A percentile compares a stretch with the other conserved stretches of the same genome.
phyloP scores from a whole-genome alignment of 2,797 vertebrate species.

The Tinamus major region DNA sequence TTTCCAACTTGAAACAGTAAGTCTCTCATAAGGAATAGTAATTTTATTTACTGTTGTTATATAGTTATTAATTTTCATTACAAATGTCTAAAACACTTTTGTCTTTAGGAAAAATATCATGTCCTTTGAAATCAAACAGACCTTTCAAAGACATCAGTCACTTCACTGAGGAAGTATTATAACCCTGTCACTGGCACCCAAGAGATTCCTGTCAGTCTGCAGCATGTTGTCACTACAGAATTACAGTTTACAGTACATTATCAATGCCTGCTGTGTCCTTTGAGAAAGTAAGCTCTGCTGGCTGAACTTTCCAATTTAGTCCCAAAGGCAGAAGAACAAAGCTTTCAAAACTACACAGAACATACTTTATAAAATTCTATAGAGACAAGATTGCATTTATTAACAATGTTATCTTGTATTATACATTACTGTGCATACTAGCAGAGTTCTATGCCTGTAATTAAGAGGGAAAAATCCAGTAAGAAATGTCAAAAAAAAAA shows the following conservation, averaged over 20 bases:
- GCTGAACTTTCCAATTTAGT: constrained; percentile 70
- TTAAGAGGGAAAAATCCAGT: not conserved
- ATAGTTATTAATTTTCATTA: constrained; percentile 24
- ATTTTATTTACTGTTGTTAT: constrained; percentile 37
- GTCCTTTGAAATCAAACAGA: constrained; percentile 75
- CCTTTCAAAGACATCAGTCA: constrained; percentile 65
- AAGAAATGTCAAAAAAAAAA: not conserved
- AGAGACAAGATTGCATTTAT: constrained; percentile 36
- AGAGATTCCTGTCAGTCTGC: constrained; percentile 69
- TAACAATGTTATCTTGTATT: constrained; percentile 4
- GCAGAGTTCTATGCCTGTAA: constrained; percentile 1
- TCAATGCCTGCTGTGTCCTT: constrained; percentile 50
- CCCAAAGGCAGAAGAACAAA: constrained; percentile 67
- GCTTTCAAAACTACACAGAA: constrained; percentile 12
- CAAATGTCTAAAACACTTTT: constrained; percentile 52
- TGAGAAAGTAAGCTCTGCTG: constrained; percentile 53
- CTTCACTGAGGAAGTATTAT: constrained; percentile 74
- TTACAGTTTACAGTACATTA: constrained; percentile 46
- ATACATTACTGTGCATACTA: constrained; percentile 40
- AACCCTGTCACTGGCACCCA: constrained; percentile 61
- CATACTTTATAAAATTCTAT: not conserved
- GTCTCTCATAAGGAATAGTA: constrained; percentile 25
- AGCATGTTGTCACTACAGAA: constrained; percentile 68
- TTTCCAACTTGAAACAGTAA: constrained; percentile 20
- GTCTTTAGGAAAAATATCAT: constrained; percentile 54